Base-by-base conservation (phyloP, 2,797 vertebrate species). In the Tragelaphus oryx region DNA sequence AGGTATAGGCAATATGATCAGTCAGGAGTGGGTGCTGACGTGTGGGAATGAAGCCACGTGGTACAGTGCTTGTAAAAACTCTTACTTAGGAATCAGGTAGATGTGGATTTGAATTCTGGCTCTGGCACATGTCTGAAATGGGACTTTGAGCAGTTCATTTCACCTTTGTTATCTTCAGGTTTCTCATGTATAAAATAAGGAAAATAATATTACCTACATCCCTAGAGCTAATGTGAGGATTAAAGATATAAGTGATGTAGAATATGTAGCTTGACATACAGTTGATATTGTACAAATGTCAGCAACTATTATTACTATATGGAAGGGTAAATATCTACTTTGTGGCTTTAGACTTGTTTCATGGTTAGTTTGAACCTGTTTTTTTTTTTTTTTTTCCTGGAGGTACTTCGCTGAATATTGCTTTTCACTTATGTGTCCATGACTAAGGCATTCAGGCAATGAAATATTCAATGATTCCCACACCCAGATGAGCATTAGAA, bases 41-140 rank as follows among this genome's bases (percentile, higher is more conserved):
- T 37, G 33, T 68, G 65, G 54, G 33, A 13, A 41, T 4, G 33
- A 65, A 68, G 20, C 33, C 26, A 12, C 2, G 6, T 24, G 5
- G 20, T 7, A 26, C 2, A 8, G 13, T 18, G 37, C 13, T 79
- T 7, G 2, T 5, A 33, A 33, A 48, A 30, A 18, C 30, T 16
- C 41, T 33, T 76, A 20, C 28, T 74, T 62, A 81, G 75, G 11
- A 78, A 22, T 44, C 16, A 55, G 26, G 54, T 4, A 57, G 12
- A 22, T 50, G 1, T 65, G n/a, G 46, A 17, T 18, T 87, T 46
- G 17, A 75, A 71, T 89, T 79, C 74, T 18, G 30, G 12, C 9
- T 89, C 80, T 81, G 52, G 37, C 54, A 41, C 16, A 71, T 89
- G 33, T 71, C 76, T 95, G 55, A 52, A 46, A n/a, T 41, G 54